phyloP scores from a whole-genome alignment of 1,140 invertebrate species.

The Diabrotica undecimpunctata region DNA sequence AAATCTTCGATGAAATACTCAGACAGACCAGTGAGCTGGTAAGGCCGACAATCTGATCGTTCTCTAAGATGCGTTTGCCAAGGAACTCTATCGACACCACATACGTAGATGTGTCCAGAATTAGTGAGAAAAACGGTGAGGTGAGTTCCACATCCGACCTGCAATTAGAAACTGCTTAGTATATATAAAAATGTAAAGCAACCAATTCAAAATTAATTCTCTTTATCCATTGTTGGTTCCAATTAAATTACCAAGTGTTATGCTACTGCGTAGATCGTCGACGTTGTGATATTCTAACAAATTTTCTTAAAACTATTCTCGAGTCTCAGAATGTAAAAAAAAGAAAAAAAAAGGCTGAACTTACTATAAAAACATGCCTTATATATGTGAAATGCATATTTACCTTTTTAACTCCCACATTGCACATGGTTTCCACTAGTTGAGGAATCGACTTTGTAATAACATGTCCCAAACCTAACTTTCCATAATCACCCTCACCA shows the following conservation, averaged over 20 bases:
- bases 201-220: too few species aligned
- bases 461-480: conserved; percentile 59
- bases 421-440: conserved; percentile 55
- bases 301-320: too few species aligned
- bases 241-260: too few species aligned
- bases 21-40: conserved; percentile 50
- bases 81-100: conserved; percentile 60
- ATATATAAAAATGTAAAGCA: too few species aligned
- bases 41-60: conserved; percentile 38
- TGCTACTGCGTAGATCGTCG: too few species aligned
- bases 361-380: too few species aligned
- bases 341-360: too few species aligned
- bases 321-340: too few species aligned
- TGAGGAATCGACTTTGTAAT: conserved; percentile 56
- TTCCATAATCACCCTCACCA: conserved; percentile 67
- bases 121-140: conserved; percentile 63
- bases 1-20: conserved; percentile 58
- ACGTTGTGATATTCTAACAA: too few species aligned
- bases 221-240: too few species aligned
- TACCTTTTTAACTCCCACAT: conserved; percentile 55
- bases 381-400: neutral
- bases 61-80: conserved; percentile 54
- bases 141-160: conserved; percentile 60
- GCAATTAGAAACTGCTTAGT: neutral
- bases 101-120: conserved; percentile 59